Evolutionary conservation across 37 sponge, comb jelly and placozoan genomes (phyloP).

Genomic region (Axinella damicornis): DNA sequence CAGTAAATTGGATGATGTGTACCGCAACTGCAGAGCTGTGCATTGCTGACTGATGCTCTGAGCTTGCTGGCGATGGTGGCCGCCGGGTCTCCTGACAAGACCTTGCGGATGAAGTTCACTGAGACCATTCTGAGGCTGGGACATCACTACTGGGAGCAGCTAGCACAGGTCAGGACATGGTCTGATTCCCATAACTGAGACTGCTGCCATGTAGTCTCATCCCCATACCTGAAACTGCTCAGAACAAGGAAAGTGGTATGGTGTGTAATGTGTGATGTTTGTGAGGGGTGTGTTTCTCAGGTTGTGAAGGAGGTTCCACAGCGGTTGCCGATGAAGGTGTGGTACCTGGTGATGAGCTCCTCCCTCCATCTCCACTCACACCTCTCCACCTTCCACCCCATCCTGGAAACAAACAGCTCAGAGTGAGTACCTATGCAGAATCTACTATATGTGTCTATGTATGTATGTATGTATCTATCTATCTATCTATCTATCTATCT

Average conservation of each 20-base stretch:
- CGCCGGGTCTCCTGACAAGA: not conserved
- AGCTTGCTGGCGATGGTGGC: not conserved
- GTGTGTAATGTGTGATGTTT: not conserved
- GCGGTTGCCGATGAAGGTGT: not conserved
- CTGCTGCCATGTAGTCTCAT: not conserved
- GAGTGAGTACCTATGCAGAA: not conserved
- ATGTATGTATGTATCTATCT: not conserved
- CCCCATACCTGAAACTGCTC: not conserved
- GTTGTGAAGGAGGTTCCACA: conserved; percentile 6
- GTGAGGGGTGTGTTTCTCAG: not conserved
- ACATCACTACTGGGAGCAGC: conserved; percentile 4
- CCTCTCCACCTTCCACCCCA: not conserved
- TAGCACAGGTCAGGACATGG: not conserved
- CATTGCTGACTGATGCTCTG: not conserved
- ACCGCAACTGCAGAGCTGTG: not conserved
- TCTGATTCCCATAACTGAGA: not conserved
- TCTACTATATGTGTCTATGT: not conserved
- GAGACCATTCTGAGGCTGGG: conserved; percentile 21
- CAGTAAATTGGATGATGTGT: not conserved
- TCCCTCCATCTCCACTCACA: not conserved
- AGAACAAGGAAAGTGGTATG: too few species aligned
- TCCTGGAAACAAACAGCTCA: not conserved
- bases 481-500: not conserved
- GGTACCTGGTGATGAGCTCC: conserved; percentile 24
- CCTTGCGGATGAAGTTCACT: not conserved